Base-by-base conservation (phyloP, 2,113 vertebrate genomes). In the Capreolus pygargus region DNA sequence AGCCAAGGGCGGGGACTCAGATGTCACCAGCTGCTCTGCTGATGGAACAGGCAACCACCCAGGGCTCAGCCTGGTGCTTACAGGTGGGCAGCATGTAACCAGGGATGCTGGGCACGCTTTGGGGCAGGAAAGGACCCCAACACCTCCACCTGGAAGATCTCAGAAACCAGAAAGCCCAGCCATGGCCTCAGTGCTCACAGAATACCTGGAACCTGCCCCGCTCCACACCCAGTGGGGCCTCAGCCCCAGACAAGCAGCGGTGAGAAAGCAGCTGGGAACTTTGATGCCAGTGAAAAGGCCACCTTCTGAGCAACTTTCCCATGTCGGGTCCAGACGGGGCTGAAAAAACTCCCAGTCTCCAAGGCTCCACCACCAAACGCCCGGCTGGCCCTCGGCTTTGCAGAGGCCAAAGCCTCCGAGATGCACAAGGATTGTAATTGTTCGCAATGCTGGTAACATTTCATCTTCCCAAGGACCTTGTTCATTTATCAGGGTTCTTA, bases 401-500 rank as follows among this genome's bases (percentile, higher is more conserved):
- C 81, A 97, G 97, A 98, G 89, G 96, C 95, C 96, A 94, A 67
- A 94, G 82, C 89, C 91, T 87, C 74, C 6, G 1, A 93, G 94
- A 97, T 95, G 76, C 97, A 98, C 97, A 98, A 98, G 97, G 97
- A 97, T 98, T 84, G 33, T 94, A 78, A 98, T 98, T 97, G 98
- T 98, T 94, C 95, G 74, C 95, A 94, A 92, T 33, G 94, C 79
- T 97, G 86, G 96, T 98, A 97, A 97, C 97, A 96, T 97, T 97
- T 97, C 97, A 95, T 98, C 98, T 98, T 98, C 96, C 97, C 97
- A 96, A 97, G 95, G 98, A 98, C 97, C 97, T 97, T 97, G 97
- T 92, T 98, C 98, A 98, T 96, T 98, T 98, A 97, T 96, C 97
- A 96, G 97, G 94, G 92, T 96, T 98, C 98, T 98, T 98, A 98